Evolutionary conservation across 2,888 invertebrate genomes (phyloP).

Genomic region (Xestia rhomboidea): DNA sequence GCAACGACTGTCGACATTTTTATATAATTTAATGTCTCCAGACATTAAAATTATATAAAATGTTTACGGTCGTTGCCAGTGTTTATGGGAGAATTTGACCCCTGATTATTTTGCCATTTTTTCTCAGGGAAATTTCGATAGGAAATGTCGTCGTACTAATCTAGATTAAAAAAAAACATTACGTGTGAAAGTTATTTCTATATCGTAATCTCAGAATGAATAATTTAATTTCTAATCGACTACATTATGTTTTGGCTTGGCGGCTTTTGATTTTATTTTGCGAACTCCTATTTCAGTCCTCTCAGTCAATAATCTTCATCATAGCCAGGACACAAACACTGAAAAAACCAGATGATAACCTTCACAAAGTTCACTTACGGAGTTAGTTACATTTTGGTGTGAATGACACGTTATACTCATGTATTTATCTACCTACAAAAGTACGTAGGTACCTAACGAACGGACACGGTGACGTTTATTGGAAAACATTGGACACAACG

Average conservation of each 20-base stretch:
- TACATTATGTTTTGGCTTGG: background rate
- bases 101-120: background rate
- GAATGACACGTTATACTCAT: background rate
- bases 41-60: too few relatives aligned
- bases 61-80: too few relatives aligned
- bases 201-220: background rate
- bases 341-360: background rate
- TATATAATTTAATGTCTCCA: background rate
- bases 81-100: background rate
- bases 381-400: background rate
- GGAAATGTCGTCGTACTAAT: background rate
- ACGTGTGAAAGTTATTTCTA: background rate
- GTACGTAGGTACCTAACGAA: conserved; percentile 14
- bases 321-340: background rate
- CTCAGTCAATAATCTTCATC: background rate
- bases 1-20: background rate
- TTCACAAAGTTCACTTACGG: background rate
- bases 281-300: background rate
- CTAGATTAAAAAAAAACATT: background rate
- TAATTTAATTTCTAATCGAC: background rate
- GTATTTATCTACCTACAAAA: background rate
- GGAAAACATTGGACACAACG: conserved; percentile 30
- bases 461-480: conserved; percentile 38
- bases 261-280: background rate
- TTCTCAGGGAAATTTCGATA: background rate